phyloP scores from a whole-genome alignment of 64 coral and sea anemone genomes.

The Montipora capricornis region DNA sequence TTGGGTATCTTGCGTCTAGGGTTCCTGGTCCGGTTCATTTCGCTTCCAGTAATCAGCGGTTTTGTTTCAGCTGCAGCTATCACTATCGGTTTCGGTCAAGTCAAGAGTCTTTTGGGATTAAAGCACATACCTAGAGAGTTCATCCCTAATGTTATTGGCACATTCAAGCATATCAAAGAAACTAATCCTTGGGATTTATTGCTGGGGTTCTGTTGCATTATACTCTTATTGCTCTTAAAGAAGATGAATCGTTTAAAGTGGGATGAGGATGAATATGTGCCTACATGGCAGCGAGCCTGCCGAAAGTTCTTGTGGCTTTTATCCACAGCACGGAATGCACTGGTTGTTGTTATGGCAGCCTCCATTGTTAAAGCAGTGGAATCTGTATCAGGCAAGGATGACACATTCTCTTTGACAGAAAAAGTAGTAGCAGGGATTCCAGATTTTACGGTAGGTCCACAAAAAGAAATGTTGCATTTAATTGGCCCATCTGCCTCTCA shows the following conservation, averaged over 20 bases:
- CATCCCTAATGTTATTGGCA: slow-evolving; percentile 67
- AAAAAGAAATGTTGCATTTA: no score
- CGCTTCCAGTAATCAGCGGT: slow-evolving; percentile 93
- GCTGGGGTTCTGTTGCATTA: slow-evolving; percentile 78
- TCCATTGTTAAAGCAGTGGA: slow-evolving; percentile 60
- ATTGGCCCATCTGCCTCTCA: no score
- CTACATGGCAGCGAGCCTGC: slow-evolving; percentile 63
- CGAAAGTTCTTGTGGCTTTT: slow-evolving; percentile 88
- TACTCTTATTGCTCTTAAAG: slow-evolving; percentile 67
- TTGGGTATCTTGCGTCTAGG: slow-evolving; percentile 87
- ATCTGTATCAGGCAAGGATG: slow-evolving; percentile 7
- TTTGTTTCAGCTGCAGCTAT: slow-evolving; percentile 97
- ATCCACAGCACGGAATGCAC: slow-evolving; percentile 79
- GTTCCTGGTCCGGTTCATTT: slow-evolving; percentile 90
- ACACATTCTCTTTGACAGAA: slow-evolving; percentile 67
- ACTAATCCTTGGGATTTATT: slow-evolving; percentile 85
- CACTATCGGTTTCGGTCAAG: slow-evolving; percentile 84
- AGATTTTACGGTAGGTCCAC: slow-evolving; percentile 70
- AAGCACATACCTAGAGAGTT: slow-evolving; percentile 70
- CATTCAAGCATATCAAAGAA: slow-evolving; percentile 80
- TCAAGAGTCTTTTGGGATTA: slow-evolving; percentile 88
- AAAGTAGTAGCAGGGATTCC: slow-evolving; percentile 71
- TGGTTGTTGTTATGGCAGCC: slow-evolving; percentile 79
- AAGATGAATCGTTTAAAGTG: slow-evolving; percentile 78
- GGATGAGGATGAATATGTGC: slow-evolving; percentile 61